Evolutionary conservation across 2,113 vertebrate species (phyloP).

Genomic region (Cynoglossus semilaevis): DNA sequence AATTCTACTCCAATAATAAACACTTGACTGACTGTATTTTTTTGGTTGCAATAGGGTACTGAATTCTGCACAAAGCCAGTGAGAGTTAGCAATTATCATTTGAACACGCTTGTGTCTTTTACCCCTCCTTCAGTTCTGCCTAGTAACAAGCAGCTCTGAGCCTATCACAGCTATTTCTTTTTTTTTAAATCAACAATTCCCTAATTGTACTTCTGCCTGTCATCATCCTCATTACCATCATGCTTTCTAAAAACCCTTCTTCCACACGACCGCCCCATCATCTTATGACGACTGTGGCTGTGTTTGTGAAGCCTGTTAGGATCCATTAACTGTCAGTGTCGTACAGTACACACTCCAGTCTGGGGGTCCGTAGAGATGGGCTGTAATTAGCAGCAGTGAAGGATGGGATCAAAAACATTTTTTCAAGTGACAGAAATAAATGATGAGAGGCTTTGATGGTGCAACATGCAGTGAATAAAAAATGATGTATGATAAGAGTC

Average conservation of each 20-base stretch:
- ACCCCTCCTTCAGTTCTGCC: conserved; percentile 34
- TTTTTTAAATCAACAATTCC: conserved; percentile 14
- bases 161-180: conserved; percentile 39
- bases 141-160: conserved; percentile 48
- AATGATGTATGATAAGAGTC: too few relatives aligned
- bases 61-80: too few relatives aligned
- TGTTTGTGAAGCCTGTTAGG: conserved; percentile 39
- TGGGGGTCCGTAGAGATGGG: conserved; percentile 31
- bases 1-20: too few relatives aligned
- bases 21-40: too few relatives aligned
- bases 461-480: background rate
- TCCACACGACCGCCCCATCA: conserved; percentile 37
- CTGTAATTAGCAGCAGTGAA: conserved; percentile 52
- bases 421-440: conserved; percentile 18
- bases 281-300: conserved; percentile 29
- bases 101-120: background rate
- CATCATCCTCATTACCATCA: conserved; percentile 45
- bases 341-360: conserved; percentile 41
- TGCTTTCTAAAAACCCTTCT: conserved; percentile 41
- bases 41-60: too few relatives aligned
- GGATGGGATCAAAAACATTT: conserved; percentile 35
- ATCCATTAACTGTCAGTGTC: conserved; percentile 52
- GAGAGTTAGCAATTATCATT: too few relatives aligned
- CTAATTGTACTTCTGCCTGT: conserved; percentile 30
- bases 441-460: conserved; percentile 12